A percentile compares a stretch with the other conserved stretches of the same genome.
phyloP scores from a whole-genome alignment of 1,140 invertebrate species.

The Paralvinella palmiformis region DNA sequence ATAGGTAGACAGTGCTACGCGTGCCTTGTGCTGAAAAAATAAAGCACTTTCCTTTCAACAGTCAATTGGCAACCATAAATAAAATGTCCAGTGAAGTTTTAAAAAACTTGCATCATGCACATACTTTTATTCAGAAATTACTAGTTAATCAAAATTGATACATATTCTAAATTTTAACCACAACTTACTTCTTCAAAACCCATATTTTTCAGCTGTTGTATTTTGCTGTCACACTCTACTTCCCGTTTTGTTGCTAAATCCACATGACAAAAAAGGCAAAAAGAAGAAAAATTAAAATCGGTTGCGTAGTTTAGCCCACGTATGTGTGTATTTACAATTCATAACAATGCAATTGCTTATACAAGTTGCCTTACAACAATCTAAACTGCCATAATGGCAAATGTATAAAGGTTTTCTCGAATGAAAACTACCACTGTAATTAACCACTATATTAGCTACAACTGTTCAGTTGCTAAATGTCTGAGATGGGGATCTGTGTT shows the following conservation, averaged over 20 bases:
- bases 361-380: too few relatives aligned
- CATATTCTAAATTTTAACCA: not conserved
- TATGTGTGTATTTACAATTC: too few relatives aligned
- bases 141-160: constrained; percentile 6
- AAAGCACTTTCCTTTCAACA: not conserved
- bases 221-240: constrained; percentile 41
- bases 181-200: constrained; percentile 51
- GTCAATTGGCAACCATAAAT: not conserved
- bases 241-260: constrained; percentile 32
- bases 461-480: too few relatives aligned
- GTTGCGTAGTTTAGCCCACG: too few relatives aligned
- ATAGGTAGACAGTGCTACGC: constrained; percentile 46
- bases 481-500: too few relatives aligned
- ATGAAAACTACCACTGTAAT: too few relatives aligned
- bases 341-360: too few relatives aligned
- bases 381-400: too few relatives aligned
- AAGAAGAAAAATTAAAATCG: too few relatives aligned
- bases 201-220: constrained; percentile 50
- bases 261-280: not conserved
- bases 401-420: too few relatives aligned
- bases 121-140: not conserved
- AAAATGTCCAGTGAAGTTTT: not conserved
- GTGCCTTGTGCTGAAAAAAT: constrained; percentile 41
- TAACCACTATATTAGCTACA: too few relatives aligned
- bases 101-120: not conserved